Base-by-base conservation (phyloP, 1,140 invertebrate genomes). In the Bombus ignitus region DNA sequence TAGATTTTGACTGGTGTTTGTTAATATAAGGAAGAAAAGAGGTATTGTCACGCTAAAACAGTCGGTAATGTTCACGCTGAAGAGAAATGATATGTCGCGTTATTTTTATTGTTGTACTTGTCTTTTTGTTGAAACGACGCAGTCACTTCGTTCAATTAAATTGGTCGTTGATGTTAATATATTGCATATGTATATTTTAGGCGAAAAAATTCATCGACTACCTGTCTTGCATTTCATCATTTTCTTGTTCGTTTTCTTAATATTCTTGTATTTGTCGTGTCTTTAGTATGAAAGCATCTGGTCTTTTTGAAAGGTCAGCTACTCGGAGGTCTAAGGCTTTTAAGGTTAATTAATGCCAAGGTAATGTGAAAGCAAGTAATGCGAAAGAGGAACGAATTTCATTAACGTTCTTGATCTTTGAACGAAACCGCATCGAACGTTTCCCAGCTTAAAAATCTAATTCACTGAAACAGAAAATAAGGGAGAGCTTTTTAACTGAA, bases 301-400 rank as follows among this genome's bases (percentile, higher is more conserved):
- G 47, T 5, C 5, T 5, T 62, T n/a, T 86, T 68, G 59, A 77
- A 73, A 75, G 35, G 12, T 25, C 35, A 70, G 18, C 66, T 25
- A 28, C 25, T 4, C 12, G 35, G 8, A 3, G 12, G 39, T 28
- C 18, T 32, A 9, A 32, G 57, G 28, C 57, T 76, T 79, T 81
- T 44, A 77, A 81, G 9, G 42, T 18, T 86, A 88, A 88, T 88
- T 81, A 81, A 78, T 73, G 37, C 25, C 8, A 22, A 86, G 82
- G 59, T 53, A 86, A 86, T 82, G 47, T 35, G 37, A 70, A 70
- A 71, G 59, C 66, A 53, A 9, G 28, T 53, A 53, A 22, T 5
- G 47, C 47, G 47, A 53, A 53, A 53, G 47, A 15, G 15, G 22
- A 74, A 78, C 35, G 47, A 88, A 87, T 88, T 82, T 86, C 47